These are phyloP conservation scores for Cryptophagus acutangulus DNA, from an alignment of 2,888 invertebrate species.

Conservation along the genomic window DNA sequence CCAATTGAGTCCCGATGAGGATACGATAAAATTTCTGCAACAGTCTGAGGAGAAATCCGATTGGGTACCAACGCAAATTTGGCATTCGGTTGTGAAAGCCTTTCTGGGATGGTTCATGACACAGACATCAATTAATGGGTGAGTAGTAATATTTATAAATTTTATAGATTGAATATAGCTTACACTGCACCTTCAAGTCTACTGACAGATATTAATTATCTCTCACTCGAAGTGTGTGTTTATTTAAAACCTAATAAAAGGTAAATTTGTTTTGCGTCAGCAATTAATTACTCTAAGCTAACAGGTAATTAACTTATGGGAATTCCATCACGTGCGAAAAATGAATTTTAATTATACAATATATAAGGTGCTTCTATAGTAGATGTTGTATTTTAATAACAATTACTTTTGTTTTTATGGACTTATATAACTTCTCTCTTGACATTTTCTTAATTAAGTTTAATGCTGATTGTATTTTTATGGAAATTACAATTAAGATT, in stretches of 20 bases:
- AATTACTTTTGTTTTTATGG: slow-evolving; percentile 1
- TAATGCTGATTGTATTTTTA: slow-evolving; percentile 1
- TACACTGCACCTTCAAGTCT: slow-evolving; percentile 2
- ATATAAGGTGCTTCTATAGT: neutral
- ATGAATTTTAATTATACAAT: slow-evolving; percentile 4
- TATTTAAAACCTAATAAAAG: slow-evolving; percentile 12
- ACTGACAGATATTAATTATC: slow-evolving; percentile 16
- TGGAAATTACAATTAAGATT: slow-evolving; percentile 1
- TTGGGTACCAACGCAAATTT: slow-evolving; percentile 82
- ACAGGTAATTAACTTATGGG: slow-evolving; percentile 14
- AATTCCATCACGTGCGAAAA: slow-evolving; percentile 11
- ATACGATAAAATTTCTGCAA: slow-evolving; percentile 69
- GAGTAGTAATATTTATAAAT: slow-evolving; percentile 44
- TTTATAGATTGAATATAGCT: slow-evolving; percentile 1
- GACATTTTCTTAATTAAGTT: neutral
- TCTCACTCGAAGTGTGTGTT: slow-evolving; percentile 10
- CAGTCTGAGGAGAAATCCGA: slow-evolving; percentile 75
- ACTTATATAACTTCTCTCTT: slow-evolving; percentile 1
- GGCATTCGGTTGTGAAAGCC: slow-evolving; percentile 82
- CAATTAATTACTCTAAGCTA: slow-evolving; percentile 14
- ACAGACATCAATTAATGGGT: slow-evolving; percentile 94
- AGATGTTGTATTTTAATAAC: neutral
- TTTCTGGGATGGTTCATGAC: slow-evolving; percentile 87
- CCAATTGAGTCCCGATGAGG: slow-evolving; percentile 64
- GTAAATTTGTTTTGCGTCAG: slow-evolving; percentile 14